Evolutionary conservation across 2,888 invertebrate genomes (phyloP).

Genomic region (Leucoma salicis): DNA sequence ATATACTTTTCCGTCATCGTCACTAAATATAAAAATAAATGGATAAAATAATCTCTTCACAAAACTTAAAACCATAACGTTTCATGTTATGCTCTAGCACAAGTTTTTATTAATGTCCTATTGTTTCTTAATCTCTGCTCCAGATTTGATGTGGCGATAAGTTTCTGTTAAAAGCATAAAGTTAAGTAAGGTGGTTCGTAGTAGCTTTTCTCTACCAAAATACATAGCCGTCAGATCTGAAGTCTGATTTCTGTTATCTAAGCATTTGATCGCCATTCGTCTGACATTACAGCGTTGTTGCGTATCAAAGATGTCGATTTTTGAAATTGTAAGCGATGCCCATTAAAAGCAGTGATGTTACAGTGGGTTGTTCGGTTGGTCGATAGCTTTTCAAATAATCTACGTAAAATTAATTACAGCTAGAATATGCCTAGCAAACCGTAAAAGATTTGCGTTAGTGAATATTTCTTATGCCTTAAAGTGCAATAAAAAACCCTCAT

Average conservation of each 20-base stretch:
- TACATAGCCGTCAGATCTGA: slow-evolving; percentile 60
- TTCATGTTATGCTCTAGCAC: slow-evolving; percentile 63
- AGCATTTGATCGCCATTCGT: slow-evolving; percentile 58
- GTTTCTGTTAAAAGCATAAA: slow-evolving; percentile 70
- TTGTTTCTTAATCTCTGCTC: slow-evolving; percentile 74
- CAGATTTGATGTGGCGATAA: slow-evolving; percentile 71
- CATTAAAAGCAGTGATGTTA: neutral
- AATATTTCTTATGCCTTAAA: too few species aligned
- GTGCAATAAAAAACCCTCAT: too few species aligned
- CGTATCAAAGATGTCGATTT: slow-evolving; percentile 54
- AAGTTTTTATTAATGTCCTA: slow-evolving; percentile 73
- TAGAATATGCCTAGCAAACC: too few species aligned
- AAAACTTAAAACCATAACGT: slow-evolving; percentile 66
- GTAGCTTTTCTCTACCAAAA: slow-evolving; percentile 60
- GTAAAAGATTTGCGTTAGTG: too few species aligned
- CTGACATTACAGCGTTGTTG: slow-evolving; percentile 53
- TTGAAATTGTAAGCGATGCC: slow-evolving; percentile 32
- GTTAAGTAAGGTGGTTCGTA: slow-evolving; percentile 59
- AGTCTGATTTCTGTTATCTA: slow-evolving; percentile 62
- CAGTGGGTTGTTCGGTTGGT: too few species aligned
- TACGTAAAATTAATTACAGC: too few species aligned
- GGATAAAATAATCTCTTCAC: too few species aligned
- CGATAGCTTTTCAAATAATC: too few species aligned
- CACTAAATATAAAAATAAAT: too few species aligned
- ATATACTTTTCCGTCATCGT: too few species aligned